Conservation (phyloP, 2,113 vertebrate genomes). For the Penelope pileata region DNA sequence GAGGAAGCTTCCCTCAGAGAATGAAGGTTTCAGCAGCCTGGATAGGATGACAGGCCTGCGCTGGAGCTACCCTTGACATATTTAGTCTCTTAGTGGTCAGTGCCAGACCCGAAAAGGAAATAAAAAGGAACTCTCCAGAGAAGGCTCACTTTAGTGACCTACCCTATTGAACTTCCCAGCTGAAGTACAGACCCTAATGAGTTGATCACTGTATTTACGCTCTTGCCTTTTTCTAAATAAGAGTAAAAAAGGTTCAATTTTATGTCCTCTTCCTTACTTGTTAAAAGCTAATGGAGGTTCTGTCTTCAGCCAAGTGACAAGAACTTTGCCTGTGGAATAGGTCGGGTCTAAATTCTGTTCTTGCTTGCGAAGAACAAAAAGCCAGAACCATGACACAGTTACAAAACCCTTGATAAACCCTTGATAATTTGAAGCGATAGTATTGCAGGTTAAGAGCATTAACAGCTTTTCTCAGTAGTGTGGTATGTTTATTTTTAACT, state of each 20-base stretch:
- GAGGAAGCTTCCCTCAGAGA: neutral
- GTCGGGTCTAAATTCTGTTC: conserved; percentile 3
- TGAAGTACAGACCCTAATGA: neutral
- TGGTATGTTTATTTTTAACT: conserved; percentile 2
- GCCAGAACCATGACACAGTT: neutral
- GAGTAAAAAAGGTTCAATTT: conserved; percentile 23
- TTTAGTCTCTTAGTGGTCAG: neutral
- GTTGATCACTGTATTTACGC: neutral
- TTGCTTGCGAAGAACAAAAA: neutral
- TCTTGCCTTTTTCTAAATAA: neutral
- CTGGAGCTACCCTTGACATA: neutral
- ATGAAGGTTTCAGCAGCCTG: neutral
- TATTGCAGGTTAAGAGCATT: conserved; percentile 45
- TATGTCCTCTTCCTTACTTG: neutral
- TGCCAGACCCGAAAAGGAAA: neutral
- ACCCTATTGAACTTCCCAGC: neutral
- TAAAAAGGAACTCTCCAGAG: neutral
- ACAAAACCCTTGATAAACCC: neutral
- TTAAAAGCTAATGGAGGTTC: conserved; percentile 61
- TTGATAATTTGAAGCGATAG: conserved; percentile 27
- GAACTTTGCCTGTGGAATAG: neutral
- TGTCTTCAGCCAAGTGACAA: conserved; percentile 2
- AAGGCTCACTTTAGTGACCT: neutral
- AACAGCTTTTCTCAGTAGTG: conserved; percentile 46
- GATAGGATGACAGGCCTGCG: neutral